Evolutionary conservation across 2,888 invertebrate species (phyloP).

Genomic region (Erebia epiphron): DNA sequence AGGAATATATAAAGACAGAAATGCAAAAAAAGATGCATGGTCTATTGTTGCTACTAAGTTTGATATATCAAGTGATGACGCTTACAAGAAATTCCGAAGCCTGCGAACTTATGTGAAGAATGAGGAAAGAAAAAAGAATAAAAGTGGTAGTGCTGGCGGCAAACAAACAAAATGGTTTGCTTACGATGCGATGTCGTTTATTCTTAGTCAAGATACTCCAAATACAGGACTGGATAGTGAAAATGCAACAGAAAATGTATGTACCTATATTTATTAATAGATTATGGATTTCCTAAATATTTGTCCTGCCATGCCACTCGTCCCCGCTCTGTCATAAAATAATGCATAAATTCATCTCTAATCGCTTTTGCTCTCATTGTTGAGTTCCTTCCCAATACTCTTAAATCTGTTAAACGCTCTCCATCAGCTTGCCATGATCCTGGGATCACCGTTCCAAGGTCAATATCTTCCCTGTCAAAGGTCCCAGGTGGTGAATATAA

Average conservation of each 20-base stretch:
- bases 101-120: not conserved
- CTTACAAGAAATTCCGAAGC: not conserved
- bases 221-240: conserved; percentile 5
- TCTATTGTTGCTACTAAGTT: not conserved
- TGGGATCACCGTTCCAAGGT: no score
- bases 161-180: not conserved
- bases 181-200: conserved; percentile 4
- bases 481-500: not conserved
- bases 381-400: conserved; percentile 2
- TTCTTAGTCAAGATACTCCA: conserved; percentile 4
- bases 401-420: not conserved
- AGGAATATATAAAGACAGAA: conserved; percentile 2
- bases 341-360: not conserved
- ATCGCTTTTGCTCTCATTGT: not conserved
- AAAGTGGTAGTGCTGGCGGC: not conserved
- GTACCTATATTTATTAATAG: conserved; percentile 1
- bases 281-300: conserved; percentile 7
- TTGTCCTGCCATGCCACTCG: conserved; percentile 5
- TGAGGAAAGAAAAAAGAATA: not conserved
- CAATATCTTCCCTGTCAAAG: no score
- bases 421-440: not conserved
- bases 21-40: not conserved
- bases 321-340: conserved; percentile 6
- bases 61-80: not conserved
- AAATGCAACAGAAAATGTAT: not conserved